These are phyloP conservation scores for Calvadosia cruxmelitensis DNA, from an alignment of 30 jellyfish, hydroid and myxozoan species.

Conservation along the genomic window DNA sequence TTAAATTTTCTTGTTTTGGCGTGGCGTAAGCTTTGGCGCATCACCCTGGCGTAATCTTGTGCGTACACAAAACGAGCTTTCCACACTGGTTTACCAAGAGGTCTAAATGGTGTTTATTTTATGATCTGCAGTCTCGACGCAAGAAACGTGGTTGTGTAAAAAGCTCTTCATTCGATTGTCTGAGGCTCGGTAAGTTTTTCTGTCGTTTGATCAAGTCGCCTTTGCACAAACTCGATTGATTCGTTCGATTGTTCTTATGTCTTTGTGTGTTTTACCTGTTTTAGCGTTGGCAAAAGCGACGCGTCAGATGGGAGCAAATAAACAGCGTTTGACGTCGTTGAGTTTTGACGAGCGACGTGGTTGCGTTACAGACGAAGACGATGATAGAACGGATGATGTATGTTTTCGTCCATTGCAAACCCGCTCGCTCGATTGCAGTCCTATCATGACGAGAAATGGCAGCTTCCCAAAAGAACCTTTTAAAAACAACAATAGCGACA, in stretches of 20 bases:
- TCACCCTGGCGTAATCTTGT: too few species aligned
- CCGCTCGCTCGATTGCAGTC: neutral
- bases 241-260: too few species aligned
- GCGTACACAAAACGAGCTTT: too few species aligned
- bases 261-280: too few species aligned
- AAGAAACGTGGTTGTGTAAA: neutral
- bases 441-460: neutral
- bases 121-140: neutral
- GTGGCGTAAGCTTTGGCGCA: too few species aligned
- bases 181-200: neutral
- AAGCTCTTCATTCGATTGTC: neutral
- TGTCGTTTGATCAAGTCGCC: too few species aligned
- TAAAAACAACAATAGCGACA: neutral
- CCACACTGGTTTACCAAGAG: neutral
- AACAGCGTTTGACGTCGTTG: neutral
- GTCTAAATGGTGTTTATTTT: neutral
- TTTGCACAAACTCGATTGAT: too few species aligned
- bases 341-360: neutral
- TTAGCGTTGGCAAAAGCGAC: too few species aligned
- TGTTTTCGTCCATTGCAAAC: neutral
- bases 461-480: neutral
- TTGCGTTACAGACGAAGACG: neutral
- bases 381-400: neutral
- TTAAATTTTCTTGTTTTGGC: too few species aligned
- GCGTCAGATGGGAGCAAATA: too few species aligned